Base-by-base conservation (phyloP, 1,140 invertebrate species). In the Dermatophagoides farinae region DNA sequence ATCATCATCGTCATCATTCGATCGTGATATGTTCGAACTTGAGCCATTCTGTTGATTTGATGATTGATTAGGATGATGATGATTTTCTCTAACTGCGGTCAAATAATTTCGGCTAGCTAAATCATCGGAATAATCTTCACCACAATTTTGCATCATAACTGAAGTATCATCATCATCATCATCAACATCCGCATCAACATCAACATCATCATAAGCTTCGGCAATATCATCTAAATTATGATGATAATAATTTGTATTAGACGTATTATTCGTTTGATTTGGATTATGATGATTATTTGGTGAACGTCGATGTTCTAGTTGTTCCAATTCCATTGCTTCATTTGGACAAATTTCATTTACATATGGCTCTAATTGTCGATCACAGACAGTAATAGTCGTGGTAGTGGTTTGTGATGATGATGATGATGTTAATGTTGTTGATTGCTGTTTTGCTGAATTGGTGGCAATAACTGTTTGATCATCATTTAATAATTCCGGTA, bases 181-280 rank as follows among this genome's bases (percentile, higher is more conserved):
- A 25, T 37, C 53, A 4, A 6, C 23, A 44, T 55, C n/a, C n/a
- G n/a, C 41, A 44, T 55, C 53, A 23, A 16, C 50, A 52, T 23
- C 25, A 20, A 14, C 23, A 55, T 23, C 25, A 55, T 55, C 53
- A 18, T 4, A 55, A 14, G 25, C 53, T 55, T 55, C 53, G n/a
- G 25, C 53, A 55, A 55, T 55, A 40, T 55, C 53, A 12, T 55
- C 53, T 23, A 55, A 55, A 38, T 55, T 55, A 23, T 38, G 53
- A n/a, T 55, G 53, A 23, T 55, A 47, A 47, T 47, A 41, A 25
- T 39, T 44, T n/a, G 53, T 23, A 23, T 4, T 20, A 12, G 53
- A n/a, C 5, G 14, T 40, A 44, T 14, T 55, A 11, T 40, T 16
- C 52, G n/a, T 9, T 51, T 20, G 20, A 25, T 31, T 31, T n/a